A percentile compares a stretch with the other conserved stretches of the same genome.
phyloP scores from a whole-genome alignment of 2,888 invertebrate genomes.

The Drosophila hamatofila region DNA sequence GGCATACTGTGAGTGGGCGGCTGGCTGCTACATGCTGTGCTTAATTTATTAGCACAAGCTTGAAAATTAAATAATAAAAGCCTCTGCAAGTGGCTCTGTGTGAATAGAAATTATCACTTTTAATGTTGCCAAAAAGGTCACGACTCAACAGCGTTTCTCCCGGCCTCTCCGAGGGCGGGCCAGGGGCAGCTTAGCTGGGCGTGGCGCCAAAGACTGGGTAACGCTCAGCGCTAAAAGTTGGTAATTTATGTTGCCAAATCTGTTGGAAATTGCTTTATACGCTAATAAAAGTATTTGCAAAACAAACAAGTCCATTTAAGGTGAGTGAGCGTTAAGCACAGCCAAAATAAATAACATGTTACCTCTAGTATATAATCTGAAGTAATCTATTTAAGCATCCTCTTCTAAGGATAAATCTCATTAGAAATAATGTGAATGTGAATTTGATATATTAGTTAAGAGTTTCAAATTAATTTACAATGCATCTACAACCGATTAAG shows the following conservation, averaged over 20 bases:
- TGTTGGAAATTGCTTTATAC: slow-evolving; percentile 71
- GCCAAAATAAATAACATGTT: slow-evolving; percentile 11
- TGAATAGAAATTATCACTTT: slow-evolving; percentile 76
- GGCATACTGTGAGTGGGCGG: slow-evolving; percentile 41
- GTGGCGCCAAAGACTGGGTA: slow-evolving; percentile 47
- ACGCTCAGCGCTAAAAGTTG: slow-evolving; percentile 36
- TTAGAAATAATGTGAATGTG: background rate
- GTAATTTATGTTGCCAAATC: slow-evolving; percentile 76
- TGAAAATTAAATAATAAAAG: slow-evolving; percentile 78
- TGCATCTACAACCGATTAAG: background rate
- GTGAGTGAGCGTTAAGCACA: slow-evolving; percentile 19
- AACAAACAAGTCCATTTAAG: slow-evolving; percentile 59
- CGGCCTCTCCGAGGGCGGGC: slow-evolving; percentile 8
- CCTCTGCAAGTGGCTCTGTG: slow-evolving; percentile 68
- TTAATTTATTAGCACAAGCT: slow-evolving; percentile 74
- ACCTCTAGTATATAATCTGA: slow-evolving; percentile 7
- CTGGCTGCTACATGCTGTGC: slow-evolving; percentile 61
- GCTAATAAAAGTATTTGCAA: slow-evolving; percentile 64
- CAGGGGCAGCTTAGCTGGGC: slow-evolving; percentile 49
- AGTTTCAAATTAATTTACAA: background rate
- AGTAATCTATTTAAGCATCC: slow-evolving; percentile 13
- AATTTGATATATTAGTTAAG: background rate
- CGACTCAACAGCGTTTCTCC: slow-evolving; percentile 35
- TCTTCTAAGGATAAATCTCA: background rate
- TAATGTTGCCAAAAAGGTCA: slow-evolving; percentile 80